These are phyloP conservation scores for Calliphora vomitoria DNA, from an alignment of 2,888 invertebrate species.

Conservation along the genomic window DNA sequence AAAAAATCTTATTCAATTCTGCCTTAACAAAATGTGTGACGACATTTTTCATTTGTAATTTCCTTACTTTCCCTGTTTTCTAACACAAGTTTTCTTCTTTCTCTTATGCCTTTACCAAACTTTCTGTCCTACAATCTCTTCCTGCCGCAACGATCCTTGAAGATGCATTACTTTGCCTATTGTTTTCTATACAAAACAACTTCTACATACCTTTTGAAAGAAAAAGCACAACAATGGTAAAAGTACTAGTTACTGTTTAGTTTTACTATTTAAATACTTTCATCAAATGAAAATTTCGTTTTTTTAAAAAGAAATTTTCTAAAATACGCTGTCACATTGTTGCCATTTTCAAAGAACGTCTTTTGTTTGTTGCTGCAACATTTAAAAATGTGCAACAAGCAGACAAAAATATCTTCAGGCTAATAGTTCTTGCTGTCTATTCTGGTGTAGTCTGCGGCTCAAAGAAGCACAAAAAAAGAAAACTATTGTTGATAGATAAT, in stretches of 20 bases:
- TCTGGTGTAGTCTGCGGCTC: background rate
- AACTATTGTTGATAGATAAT: conserved; percentile 51
- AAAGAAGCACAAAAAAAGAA: background rate
- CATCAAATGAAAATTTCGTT: conserved; percentile 8
- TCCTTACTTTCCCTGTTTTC: too few species aligned
- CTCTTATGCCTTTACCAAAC: too few species aligned
- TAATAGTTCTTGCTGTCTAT: background rate
- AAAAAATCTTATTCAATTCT: too few species aligned
- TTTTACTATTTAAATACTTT: conserved; percentile 33
- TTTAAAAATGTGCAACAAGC: conserved; percentile 50
- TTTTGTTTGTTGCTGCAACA: background rate
- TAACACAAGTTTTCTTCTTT: too few species aligned
- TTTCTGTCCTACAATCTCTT: background rate
- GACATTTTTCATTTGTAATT: too few species aligned
- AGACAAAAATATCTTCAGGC: conserved; percentile 7
- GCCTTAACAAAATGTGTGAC: too few species aligned
- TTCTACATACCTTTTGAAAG: background rate
- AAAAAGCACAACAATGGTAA: background rate
- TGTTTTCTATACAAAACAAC: conserved; percentile 11
- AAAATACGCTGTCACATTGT: conserved; percentile 1
- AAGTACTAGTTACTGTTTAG: background rate
- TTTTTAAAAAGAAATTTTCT: background rate
- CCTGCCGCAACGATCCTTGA: conserved; percentile 5
- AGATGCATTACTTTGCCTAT: conserved; percentile 4
- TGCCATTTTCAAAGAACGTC: background rate